Conservation (phyloP, 2,797 vertebrate genomes). For the Triplophysa bombifrons region DNA sequence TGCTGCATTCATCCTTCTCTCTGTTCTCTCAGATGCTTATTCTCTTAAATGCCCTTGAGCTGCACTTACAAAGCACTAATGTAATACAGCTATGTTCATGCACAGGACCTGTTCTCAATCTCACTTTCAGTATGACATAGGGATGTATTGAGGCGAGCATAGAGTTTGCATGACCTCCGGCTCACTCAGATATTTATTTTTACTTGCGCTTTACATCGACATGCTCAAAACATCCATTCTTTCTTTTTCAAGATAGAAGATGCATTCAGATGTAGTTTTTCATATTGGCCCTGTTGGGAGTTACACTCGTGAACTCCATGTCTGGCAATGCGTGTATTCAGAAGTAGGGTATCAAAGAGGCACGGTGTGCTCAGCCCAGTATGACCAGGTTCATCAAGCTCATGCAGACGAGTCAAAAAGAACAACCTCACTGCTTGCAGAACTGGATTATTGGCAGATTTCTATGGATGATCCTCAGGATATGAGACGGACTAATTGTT, state of each 20-base stretch:
- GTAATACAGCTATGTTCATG: conserved; percentile 24
- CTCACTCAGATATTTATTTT: neutral
- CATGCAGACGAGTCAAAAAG: neutral
- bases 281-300: neutral
- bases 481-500: conserved; percentile 28
- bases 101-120: neutral
- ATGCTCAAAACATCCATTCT: neutral
- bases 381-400: conserved; percentile 9
- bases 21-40: conserved; percentile 12
- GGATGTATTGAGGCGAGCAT: neutral
- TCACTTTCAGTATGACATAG: neutral
- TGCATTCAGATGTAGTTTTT: conserved; percentile 9
- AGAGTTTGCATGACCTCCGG: conserved; percentile 10
- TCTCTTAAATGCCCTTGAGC: conserved; percentile 44
- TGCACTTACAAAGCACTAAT: conserved; percentile 43
- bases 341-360: conserved; percentile 18
- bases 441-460: conserved; percentile 20
- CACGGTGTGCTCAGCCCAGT: conserved; percentile 4
- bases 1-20: conserved; percentile 13
- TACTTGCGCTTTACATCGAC: neutral
- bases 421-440: conserved; percentile 18
- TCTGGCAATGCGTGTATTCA: neutral
- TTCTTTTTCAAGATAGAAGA: neutral
- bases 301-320: neutral
- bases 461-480: conserved; percentile 16